Conservation (phyloP, 1,140 invertebrate genomes). For the Diorhabda carinulata region DNA sequence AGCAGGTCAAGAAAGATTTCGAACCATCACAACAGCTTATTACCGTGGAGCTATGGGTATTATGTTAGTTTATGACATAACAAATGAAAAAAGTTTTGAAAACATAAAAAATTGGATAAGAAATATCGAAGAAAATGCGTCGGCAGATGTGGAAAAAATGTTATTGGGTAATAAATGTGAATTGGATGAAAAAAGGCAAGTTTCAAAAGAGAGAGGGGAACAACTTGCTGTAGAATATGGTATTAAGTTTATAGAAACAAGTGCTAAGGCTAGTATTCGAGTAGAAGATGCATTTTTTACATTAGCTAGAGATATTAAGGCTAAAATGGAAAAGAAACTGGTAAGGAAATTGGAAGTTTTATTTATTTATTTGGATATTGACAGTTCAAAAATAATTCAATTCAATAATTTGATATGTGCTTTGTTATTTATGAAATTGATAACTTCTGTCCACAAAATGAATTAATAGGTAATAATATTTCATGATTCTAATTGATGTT, state of each 20-base stretch:
- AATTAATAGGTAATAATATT: no score
- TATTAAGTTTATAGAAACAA: constrained; percentile 92
- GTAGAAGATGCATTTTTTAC: constrained; percentile 91
- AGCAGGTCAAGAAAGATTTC: constrained; percentile 93
- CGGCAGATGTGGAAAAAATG: constrained; percentile 93
- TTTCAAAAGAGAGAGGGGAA: constrained; percentile 69
- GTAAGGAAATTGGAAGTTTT: constrained; percentile 52
- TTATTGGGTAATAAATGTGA: constrained; percentile 94
- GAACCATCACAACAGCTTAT: constrained; percentile 97
- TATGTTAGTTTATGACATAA: constrained; percentile 98
- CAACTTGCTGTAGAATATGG: constrained; percentile 85
- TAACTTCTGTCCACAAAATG: no score
- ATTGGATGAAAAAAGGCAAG: constrained; percentile 82
- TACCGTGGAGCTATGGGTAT: constrained; percentile 99
- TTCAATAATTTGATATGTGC: no score
- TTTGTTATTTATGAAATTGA: no score
- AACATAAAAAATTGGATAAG: constrained; percentile 99
- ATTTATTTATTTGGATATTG: constrained; percentile 5
- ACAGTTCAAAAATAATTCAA: no score
- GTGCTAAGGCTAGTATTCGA: constrained; percentile 86
- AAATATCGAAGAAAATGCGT: constrained; percentile 96
- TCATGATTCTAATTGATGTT: no score
- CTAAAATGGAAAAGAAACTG: constrained; percentile 94
- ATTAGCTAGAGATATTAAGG: constrained; percentile 89
- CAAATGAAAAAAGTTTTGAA: constrained; percentile 97